Evolutionary conservation across 2,797 vertebrate genomes (phyloP).

Genomic region (Rhincodon typus): DNA sequence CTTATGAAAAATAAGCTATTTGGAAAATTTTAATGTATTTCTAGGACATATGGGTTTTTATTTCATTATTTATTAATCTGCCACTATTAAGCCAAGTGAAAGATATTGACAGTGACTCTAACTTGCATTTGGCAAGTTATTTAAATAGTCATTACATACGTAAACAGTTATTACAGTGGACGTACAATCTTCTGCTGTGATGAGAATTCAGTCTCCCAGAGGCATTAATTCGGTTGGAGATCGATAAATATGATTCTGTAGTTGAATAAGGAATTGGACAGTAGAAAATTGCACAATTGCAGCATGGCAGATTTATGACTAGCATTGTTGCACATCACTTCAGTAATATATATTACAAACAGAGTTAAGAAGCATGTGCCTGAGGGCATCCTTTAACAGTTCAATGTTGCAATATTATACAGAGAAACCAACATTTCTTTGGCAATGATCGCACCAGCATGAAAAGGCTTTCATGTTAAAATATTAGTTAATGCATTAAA

Average conservation of each 20-base stretch:
- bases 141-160: background rate
- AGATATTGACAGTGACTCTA: constrained; percentile 20
- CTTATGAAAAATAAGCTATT: background rate
- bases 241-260: constrained; percentile 1
- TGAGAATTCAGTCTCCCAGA: background rate
- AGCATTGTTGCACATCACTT: background rate
- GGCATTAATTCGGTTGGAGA: background rate
- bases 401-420: background rate
- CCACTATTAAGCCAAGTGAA: background rate
- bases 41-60: background rate
- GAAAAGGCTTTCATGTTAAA: background rate
- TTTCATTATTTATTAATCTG: constrained; percentile 24
- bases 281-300: background rate
- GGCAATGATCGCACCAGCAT: background rate
- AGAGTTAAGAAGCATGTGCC: constrained; percentile 14
- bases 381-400: constrained; percentile 5
- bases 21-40: background rate
- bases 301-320: background rate
- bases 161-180: background rate
- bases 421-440: background rate
- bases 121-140: background rate
- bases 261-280: constrained; percentile 24
- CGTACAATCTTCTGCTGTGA: background rate
- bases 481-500: background rate
- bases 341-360: background rate